phyloP scores from a whole-genome alignment of 2,888 invertebrate genomes.

The Hyles lineata region DNA sequence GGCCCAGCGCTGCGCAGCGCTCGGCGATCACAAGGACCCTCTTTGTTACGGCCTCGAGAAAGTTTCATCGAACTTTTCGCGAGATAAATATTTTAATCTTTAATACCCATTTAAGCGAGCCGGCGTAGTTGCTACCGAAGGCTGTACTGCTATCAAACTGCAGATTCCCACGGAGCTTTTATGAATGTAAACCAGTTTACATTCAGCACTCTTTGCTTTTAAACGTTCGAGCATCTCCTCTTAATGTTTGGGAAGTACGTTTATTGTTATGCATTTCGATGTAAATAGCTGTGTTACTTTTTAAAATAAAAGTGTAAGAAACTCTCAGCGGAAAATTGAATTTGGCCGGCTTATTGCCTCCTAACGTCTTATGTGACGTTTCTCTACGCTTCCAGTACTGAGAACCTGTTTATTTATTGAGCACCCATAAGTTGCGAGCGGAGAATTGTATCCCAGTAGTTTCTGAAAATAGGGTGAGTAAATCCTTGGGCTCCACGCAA shows the following conservation, averaged over 20 bases:
- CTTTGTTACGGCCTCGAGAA: conserved; percentile 67
- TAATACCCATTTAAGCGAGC: conserved; percentile 73
- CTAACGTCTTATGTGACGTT: conserved; percentile 46
- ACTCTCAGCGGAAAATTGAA: conserved; percentile 47
- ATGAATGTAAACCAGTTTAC: conserved; percentile 60
- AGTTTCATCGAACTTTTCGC: conserved; percentile 67
- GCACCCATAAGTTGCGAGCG: conserved; percentile 26
- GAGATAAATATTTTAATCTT: conserved; percentile 79
- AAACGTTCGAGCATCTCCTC: conserved; percentile 43
- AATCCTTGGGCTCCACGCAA: conserved; percentile 30
- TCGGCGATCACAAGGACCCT: conserved; percentile 56
- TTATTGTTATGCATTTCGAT: conserved; percentile 50
- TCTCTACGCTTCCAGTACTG: conserved; percentile 36
- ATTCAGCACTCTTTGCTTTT: conserved; percentile 48
- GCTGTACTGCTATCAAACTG: conserved; percentile 64
- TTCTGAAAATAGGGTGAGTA: conserved; percentile 31
- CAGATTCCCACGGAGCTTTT: conserved; percentile 59
- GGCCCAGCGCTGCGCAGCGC: conserved; percentile 41
- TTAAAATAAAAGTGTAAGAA: conserved; percentile 44
- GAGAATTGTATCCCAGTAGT: conserved; percentile 31
- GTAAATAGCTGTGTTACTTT: conserved; percentile 45
- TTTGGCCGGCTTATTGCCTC: conserved; percentile 46
- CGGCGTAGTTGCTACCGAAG: conserved; percentile 58
- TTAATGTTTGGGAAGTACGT: conserved; percentile 44
- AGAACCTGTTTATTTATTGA: conserved; percentile 39